Evolutionary conservation across 2,888 invertebrate species (phyloP), one percentile per base, ranked within the genome.

Genomic region (Calameuta filiformis): DNA sequence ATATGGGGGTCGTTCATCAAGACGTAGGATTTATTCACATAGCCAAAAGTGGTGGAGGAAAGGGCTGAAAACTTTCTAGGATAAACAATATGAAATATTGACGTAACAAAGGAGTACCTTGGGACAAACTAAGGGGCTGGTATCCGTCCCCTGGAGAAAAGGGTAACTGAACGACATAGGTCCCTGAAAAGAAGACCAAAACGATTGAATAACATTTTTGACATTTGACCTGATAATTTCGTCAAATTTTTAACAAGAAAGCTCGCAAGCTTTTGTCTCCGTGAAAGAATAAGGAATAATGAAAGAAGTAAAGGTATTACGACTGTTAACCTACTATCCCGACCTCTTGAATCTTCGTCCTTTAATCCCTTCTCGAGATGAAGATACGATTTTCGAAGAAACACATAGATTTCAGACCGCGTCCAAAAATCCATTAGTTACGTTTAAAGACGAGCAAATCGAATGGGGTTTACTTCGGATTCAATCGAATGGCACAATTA

Each of bases 401-500:
- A 77, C 68, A n/a, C 73, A 73, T 78, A 56, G 75, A 76, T 75
- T 80, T 75, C 78, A 79, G 77, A 71, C 68, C 73, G 71, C 73
- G 77, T 31, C 34, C 77, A 73, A 77, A 81, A 56, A 75, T 75
- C 79, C 81, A 81, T 81, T 81, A 81, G 73, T 81, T 79, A 79
- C 77, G 75, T 75, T 56, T 69, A 68, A 35, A 40, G 68, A 75
- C 73, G 79, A 76, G 77, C 73, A 73, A 81, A 81, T 81, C 81
- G 77, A 73, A 77, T 77, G 77, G 68, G 73, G 73, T 75, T 76
- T 76, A 77, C 73, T 80, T 81, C 77, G 80, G 76, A 80, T 79
- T 81, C 77, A 79, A 80, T 81, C 80, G 80, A 80, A 81, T 71
- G 80, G 81, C 81, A 81, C 81, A 81, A 81, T 81, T 81, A 81